Evolutionary conservation across 2,797 vertebrate species (phyloP).

Genomic region (Iguana delicatissima): DNA sequence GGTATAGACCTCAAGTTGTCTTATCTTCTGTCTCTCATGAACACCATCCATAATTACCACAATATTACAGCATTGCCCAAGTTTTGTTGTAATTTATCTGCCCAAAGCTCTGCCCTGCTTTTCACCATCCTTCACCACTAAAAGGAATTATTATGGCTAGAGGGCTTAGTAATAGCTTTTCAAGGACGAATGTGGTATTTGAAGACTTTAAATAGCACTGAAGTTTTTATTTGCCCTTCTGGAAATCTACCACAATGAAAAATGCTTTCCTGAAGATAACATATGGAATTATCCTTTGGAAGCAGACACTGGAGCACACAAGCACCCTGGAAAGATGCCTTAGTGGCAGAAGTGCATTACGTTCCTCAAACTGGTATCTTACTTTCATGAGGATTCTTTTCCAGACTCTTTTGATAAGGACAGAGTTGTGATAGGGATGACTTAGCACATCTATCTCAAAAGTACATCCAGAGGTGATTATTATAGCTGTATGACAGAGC

Average conservation of each 20-base stretch:
- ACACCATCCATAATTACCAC: neutral
- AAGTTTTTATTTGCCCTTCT: constrained; percentile 30
- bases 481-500: neutral
- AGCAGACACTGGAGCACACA: neutral
- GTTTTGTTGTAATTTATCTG: constrained; percentile 8
- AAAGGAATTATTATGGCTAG: constrained; percentile 27
- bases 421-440: neutral
- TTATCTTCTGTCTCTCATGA: constrained; percentile 7
- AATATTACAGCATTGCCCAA: constrained; percentile 4
- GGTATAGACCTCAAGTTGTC: neutral
- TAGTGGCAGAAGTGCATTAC: neutral
- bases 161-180: constrained; percentile 26
- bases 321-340: neutral
- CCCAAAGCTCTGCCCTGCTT: neutral
- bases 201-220: constrained; percentile 19
- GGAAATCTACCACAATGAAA: constrained; percentile 11
- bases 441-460: neutral
- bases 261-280: constrained; percentile 14
- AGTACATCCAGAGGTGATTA: neutral
- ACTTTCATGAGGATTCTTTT: neutral
- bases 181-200: constrained; percentile 32
- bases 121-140: constrained; percentile 19
- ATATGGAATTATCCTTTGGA: neutral
- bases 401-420: neutral
- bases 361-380: neutral